Base-by-base conservation (phyloP, 2,113 vertebrate genomes). In the Poicephalus gulielmi region DNA sequence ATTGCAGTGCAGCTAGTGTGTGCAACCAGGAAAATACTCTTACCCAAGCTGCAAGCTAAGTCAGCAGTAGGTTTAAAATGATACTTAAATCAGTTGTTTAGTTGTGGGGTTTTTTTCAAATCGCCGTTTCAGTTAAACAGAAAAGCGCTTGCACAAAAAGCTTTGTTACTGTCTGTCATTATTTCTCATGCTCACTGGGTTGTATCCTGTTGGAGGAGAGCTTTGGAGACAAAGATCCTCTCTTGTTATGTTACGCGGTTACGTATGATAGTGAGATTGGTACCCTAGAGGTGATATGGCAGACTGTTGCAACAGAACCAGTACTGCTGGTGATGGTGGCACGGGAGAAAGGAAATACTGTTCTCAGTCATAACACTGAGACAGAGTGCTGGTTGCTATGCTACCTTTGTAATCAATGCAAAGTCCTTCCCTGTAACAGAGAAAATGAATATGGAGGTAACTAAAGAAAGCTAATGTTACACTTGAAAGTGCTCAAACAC, bases 1-100 rank as follows among this genome's bases (percentile, higher is more conserved):
- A 4, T 10, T 39, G 4, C 9, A 24, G 14, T 1, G 11, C 10
- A 44, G 64, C 57, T 24, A 19, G 7, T 11, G 7, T 1, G 0
- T 22, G 30, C 71, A 85, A 18, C 47, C 25, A 37, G 47, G 50
- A 57, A 35, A 55, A 37, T 18, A 18, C 63, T 62, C 68, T 46
- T 20, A 47, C 28, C 37, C 13, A 11, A 20, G 25, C 2, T 53
- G 47, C 59, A 63, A n/a, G 59, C 23, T 57, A 25, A 39, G 59
- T 31, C 49, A 22, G 31, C 39, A n/a, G 12, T 17, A 35, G 23
- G 20, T 47, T 69, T 79, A 70, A 57, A 70, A 7, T 23, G 28
- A 18, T 15, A 11, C 9, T 86, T 74, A 39, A 55, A 67, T 46
- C 2, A 1, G 22, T 35, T 46, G 33, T 6, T 41, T 64, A 10